These are phyloP conservation scores for Phrynocephalus vlangalii DNA, from an alignment of 2,797 vertebrate species.

Conservation along the genomic window DNA sequence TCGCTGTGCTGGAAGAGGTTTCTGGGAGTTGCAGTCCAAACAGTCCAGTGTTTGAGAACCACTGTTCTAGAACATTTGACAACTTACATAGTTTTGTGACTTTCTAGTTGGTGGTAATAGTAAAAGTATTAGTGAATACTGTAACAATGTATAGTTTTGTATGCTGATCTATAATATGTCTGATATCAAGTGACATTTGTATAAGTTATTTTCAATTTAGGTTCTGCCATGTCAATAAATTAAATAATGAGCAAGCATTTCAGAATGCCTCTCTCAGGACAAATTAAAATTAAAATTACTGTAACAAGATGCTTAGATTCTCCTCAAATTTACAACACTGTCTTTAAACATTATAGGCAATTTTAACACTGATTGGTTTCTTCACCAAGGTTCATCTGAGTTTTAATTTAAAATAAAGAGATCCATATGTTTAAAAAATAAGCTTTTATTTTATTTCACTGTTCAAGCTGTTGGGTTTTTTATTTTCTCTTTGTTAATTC, in stretches of 20 bases:
- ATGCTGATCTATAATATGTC: not conserved
- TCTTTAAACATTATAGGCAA: conserved; percentile 2
- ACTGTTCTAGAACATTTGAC: too few relatives aligned
- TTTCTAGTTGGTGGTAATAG: too few relatives aligned
- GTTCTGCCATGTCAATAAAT: not conserved
- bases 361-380: not conserved
- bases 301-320: not conserved
- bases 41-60: too few relatives aligned
- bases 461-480: too few relatives aligned
- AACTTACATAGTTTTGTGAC: too few relatives aligned
- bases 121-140: too few relatives aligned
- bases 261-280: not conserved
- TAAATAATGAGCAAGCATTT: not conserved
- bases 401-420: not conserved
- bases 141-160: too few relatives aligned
- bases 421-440: too few relatives aligned
- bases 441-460: too few relatives aligned
- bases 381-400: not conserved
- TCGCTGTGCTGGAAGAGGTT: too few relatives aligned
- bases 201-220: not conserved
- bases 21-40: too few relatives aligned
- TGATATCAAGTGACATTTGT: not conserved
- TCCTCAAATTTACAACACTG: not conserved
- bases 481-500: too few relatives aligned
- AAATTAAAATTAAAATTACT: conserved; percentile 4